Percentiles rank a stretch among this genome's conserved stretches.
Evolutionary conservation across 2,888 invertebrate genomes (phyloP).

Genomic region (Cryptus armator): DNA sequence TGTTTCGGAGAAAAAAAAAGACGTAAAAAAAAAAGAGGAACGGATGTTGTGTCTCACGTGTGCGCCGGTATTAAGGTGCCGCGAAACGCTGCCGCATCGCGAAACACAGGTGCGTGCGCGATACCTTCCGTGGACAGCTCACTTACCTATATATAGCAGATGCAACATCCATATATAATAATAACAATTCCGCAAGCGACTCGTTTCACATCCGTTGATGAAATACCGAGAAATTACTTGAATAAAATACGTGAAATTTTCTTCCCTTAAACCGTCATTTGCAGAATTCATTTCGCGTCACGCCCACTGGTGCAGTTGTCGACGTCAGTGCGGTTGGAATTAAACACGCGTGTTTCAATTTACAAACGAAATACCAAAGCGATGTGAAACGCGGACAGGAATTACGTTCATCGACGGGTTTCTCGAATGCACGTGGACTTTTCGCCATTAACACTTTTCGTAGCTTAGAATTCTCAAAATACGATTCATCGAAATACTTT

Average conservation of each 20-base stretch:
- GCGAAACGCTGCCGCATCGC: slow-evolving; percentile 2
- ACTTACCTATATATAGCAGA: slow-evolving; percentile 10
- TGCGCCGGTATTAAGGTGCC: slow-evolving; percentile 24
- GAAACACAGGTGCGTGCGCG: slow-evolving; percentile 29
- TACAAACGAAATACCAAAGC: slow-evolving; percentile 20
- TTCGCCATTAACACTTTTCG: neutral
- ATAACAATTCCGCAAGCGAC: slow-evolving; percentile 37
- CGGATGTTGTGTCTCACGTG: slow-evolving; percentile 67
- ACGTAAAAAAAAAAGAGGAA: slow-evolving; percentile 53
- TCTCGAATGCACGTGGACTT: neutral
- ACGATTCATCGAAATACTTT: neutral
- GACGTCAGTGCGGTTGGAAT: neutral
- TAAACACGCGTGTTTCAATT: neutral
- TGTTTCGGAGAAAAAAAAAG: slow-evolving; percentile 69
- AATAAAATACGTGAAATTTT: slow-evolving; percentile 25
- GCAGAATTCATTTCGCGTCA: neutral
- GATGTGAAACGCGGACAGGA: neutral
- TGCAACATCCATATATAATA: slow-evolving; percentile 21
- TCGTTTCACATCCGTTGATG: slow-evolving; percentile 42
- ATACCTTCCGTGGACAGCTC: slow-evolving; percentile 14
- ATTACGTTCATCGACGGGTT: neutral
- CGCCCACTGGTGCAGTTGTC: neutral
- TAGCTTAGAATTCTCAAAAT: neutral
- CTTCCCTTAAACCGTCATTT: slow-evolving; percentile 10
- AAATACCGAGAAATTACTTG: slow-evolving; percentile 40